Base-by-base conservation (phyloP, 2,888 invertebrate species). In the Nomada lathburiana region DNA sequence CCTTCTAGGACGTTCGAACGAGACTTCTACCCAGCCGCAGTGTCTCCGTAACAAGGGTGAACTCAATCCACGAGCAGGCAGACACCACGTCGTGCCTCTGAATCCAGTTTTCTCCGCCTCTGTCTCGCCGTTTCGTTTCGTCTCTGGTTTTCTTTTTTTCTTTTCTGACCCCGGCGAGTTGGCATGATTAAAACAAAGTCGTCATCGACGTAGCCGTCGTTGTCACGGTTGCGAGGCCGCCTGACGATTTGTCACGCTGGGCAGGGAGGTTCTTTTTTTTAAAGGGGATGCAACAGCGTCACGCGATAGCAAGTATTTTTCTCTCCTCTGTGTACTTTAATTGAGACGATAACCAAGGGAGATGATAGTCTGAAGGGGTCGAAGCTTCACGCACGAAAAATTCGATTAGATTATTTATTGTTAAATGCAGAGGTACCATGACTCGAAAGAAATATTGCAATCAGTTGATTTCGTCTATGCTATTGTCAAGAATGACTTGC, bases 21-120 rank as follows among this genome's bases (percentile, higher is more conserved):
- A 88, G 88, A 88, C 85, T 84, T 85, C 67, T 78, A 85, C 76
- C 76, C 64, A 60, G 59, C 74, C 69, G 59, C 74, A 77, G 74
- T 78, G 87, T 86, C 86, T 79, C 71, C 76, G 82, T 83, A 86
- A 88, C 86, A 88, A 88, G 88, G 72, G 79, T 70, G 84, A 85
- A 82, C 83, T 85, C 86, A 80, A 75, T 81, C 80, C 80, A 69
- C 72, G 76, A 80, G 71, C 83, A 76, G 83, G 71, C 82, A 85
- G 83, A 79, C 72, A 73, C 85, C 36, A 77, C 73, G 65, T 70
- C 18, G 36, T 36, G 72, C 44, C 55, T 53, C 65, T 42, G 79
- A 64, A 72, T 47, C 74, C 74, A 50, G 52, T 73, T 63, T 72
- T 68, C 69, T 62, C 52, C 23, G 55, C n/a, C 47, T 62, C 47